Percentiles rank a stretch among this genome's conserved stretches.
Evolutionary conservation across 2,797 vertebrate species (phyloP).

Genomic region (Falco biarmicus): DNA sequence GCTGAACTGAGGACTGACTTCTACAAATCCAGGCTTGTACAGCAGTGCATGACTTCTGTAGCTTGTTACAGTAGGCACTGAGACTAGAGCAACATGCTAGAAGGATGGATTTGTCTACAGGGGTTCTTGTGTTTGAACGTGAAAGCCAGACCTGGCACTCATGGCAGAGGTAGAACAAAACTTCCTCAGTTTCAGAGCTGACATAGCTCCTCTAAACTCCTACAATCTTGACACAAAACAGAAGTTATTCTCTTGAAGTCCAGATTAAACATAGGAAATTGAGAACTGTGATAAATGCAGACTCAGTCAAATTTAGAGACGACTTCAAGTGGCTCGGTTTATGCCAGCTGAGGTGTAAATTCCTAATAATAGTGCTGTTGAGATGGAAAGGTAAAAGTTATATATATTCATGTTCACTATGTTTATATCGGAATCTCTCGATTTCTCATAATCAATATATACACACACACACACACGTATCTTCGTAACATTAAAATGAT

Average conservation of each 20-base stretch:
- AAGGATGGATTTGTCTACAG: not conserved
- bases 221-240: not conserved
- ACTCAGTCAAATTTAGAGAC: not conserved
- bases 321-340: not conserved
- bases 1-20: not conserved
- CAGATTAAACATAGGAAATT: not conserved
- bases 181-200: not conserved
- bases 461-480: not conserved
- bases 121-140: not conserved
- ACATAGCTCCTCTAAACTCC: not conserved
- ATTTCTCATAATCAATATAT: not conserved
- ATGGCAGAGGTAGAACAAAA: not conserved
- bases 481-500: not conserved
- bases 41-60: not conserved
- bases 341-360: not conserved
- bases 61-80: not conserved
- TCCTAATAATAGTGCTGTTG: not conserved
- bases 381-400: not conserved
- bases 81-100: not conserved
- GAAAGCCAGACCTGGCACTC: not conserved
- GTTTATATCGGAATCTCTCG: not conserved
- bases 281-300: not conserved
- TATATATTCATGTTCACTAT: not conserved
- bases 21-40: not conserved
- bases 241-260: not conserved